Base-by-base conservation (phyloP, 2,113 vertebrate genomes). In the Epinephelus cyanopodus region DNA sequence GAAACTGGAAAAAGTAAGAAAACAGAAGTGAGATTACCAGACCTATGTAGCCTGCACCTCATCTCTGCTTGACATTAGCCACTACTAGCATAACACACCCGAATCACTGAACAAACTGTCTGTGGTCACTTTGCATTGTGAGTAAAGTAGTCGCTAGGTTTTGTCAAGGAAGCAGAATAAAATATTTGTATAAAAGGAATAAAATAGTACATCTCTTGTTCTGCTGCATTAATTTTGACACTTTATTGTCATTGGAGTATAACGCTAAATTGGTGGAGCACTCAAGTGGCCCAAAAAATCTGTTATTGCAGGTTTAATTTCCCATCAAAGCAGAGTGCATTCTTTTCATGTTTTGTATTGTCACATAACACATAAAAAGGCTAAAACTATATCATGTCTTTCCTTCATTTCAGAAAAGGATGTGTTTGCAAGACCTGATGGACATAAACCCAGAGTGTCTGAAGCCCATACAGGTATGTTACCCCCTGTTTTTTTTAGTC, bases 331-430 rank as follows among this genome's bases (percentile, higher is more conserved):
- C 23, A 48, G 42, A 47, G 6, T 37, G 29, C 11, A 29, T 6
- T 10, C 0, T 48, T 65, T 42, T 27, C 4, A 23, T 42, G 13
- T 58, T 57, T 74, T 58, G 2, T 37, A 18, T 19, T 15, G 19
- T 66, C 15, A 60, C 4, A 21, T 23, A 17, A 13, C 21, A 39
- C 25, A 29, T 15, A 57, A 50, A 19, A 56, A 58, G 47, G 33
- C 8, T 48, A 11, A 77, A 58, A 27, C 33, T 1, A 23, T 11
- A 7, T 45, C 8, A 19, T 56, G 11, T 56, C 0, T 62, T 72
- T 64, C 37, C 5, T 53, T 61, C 52, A 56, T 67, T 90, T 56
- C 85, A 96, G 96, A 90, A 33, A 58, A 70, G 0, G 95, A 96
- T 6, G 39, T 94, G 1, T 95, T 91, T 77, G 58, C 37, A n/a